Base-by-base conservation (phyloP, 2,888 invertebrate genomes). In the Pimpla rufipes region DNA sequence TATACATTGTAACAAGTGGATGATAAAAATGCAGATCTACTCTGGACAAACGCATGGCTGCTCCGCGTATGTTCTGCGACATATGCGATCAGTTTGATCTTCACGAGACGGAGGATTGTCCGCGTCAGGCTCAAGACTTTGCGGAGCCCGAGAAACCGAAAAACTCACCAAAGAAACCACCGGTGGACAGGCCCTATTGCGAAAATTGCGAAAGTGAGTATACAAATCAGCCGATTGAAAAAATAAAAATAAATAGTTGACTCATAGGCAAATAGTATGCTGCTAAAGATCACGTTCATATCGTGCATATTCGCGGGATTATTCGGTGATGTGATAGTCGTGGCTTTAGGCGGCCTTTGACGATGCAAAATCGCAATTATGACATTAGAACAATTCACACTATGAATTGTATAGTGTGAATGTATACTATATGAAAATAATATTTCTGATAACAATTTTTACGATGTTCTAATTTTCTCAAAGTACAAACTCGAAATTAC, bases 81-180 rank as follows among this genome's bases (percentile, higher is more conserved):
- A 99, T 99, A 90, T 99, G 99, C 93, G 99, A 99, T 94, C 95
- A 96, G 93, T 99, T 99, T 94, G 99, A 99, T 94, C 94, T 96
- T 78, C 99, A 99, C 93, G 99, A 99, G 93, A 99, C 99, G 0
- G 99, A 99, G 93, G 99, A 99, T 92, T 99, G 99, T 92, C 98
- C 99, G 42, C 94, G 96, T 64, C 99, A 99, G 94, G 96, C 96
- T 37, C 94, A 94, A 90, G 94, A 94, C 47, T 93, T 93, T 18
- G 95, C 94, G 55, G 93, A 93, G 70, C 95, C 95, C 76, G 94
- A 94, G 70, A 95, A 95, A 71, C 94, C 95, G 71, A 85, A 90
- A 85, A 90, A 92, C 87, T 87, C 88, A 21, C 87, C 88, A 35
- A 94, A 94, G 42, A 93, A 93, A 75, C 85, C 91, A 45, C 89